Percentiles rank a stretch among this genome's conserved stretches.
Evolutionary conservation across 2,888 invertebrate genomes (phyloP).

Genomic region (Lasioglossum oenotherae): DNA sequence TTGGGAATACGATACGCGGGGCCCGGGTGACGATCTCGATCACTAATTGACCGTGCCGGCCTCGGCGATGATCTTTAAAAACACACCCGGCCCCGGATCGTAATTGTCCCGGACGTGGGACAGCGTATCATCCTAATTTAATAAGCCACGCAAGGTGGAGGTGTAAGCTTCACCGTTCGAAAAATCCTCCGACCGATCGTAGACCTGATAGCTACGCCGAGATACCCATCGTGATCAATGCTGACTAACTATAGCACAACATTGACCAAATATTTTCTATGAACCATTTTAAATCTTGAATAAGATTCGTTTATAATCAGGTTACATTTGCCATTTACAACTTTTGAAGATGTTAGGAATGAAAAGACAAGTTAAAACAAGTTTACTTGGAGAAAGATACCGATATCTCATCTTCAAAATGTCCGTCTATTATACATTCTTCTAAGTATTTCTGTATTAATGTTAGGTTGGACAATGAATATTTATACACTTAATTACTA

Average conservation of each 20-base stretch:
- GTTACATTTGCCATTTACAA: too few species aligned
- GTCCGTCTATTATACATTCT: too few species aligned
- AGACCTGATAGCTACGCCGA: neutral
- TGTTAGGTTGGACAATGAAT: too few species aligned
- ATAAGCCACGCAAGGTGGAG: conserved; percentile 62
- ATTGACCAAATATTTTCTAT: too few species aligned
- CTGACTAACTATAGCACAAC: neutral
- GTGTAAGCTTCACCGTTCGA: conserved; percentile 51
- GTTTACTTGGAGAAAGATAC: too few species aligned
- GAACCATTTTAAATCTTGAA: too few species aligned
- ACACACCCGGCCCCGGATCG: conserved; percentile 73
- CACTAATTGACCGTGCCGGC: conserved; percentile 82
- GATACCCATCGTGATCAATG: neutral
- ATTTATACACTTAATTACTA: too few species aligned
- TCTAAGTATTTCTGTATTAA: too few species aligned
- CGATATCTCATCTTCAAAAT: too few species aligned
- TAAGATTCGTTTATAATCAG: too few species aligned
- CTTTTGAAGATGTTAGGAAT: too few species aligned
- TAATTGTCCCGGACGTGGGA: conserved; percentile 79
- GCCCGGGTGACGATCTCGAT: conserved; percentile 82
- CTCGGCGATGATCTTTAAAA: conserved; percentile 79
- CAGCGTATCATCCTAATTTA: conserved; percentile 78
- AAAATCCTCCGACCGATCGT: conserved; percentile 21
- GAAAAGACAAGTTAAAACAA: too few species aligned
- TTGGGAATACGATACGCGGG: conserved; percentile 79